Conservation (phyloP, 2,113 vertebrate species). For the Onychostruthus taczanowskii region DNA sequence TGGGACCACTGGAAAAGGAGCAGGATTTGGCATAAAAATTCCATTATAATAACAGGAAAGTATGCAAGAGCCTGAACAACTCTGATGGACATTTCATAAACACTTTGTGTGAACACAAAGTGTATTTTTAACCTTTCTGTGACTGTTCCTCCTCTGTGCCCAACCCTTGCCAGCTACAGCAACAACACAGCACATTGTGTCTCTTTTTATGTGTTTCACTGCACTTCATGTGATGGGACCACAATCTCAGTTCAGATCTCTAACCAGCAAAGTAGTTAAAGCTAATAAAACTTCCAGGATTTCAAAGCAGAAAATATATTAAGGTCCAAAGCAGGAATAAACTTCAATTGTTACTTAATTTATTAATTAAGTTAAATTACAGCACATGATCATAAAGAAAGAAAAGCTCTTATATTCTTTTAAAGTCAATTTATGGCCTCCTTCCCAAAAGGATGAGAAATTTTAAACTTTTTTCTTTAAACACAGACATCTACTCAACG, state of each 20-base stretch:
- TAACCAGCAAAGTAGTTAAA: neutral
- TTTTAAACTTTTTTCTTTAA: neutral
- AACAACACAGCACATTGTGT: neutral
- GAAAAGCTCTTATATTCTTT: neutral
- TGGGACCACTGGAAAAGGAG: neutral
- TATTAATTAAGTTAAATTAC: neutral
- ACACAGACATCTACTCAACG: neutral
- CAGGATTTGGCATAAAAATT: neutral
- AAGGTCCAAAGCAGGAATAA: neutral
- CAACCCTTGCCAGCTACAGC: neutral
- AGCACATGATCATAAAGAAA: neutral
- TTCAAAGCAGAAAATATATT: neutral
- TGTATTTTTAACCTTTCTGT: neutral
- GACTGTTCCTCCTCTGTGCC: neutral
- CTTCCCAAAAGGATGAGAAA: neutral
- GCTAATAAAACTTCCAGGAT: neutral
- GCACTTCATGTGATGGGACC: neutral
- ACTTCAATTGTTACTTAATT: neutral
- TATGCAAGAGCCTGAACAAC: neutral
- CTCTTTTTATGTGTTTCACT: neutral
- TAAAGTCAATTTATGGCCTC: neutral
- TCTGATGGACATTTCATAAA: neutral
- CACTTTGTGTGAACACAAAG: neutral
- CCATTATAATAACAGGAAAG: neutral
- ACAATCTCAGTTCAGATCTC: neutral